Percentiles rank a stretch among this genome's conserved stretches.
These are phyloP conservation scores for Scaptomyza reducta DNA, from an alignment of 2,888 invertebrate species.

Conservation along the genomic window DNA sequence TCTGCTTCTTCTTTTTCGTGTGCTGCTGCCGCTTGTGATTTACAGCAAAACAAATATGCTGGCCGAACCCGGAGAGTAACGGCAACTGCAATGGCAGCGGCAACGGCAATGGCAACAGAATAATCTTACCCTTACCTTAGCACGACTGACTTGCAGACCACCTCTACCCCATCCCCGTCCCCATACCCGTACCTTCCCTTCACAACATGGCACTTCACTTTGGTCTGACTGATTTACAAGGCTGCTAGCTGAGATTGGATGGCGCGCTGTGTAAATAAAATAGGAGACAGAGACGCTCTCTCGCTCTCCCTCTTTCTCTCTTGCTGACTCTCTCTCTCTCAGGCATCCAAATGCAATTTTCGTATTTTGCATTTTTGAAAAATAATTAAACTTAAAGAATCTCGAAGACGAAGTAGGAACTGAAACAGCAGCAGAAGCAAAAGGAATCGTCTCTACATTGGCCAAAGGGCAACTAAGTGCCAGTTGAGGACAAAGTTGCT, in stretches of 20 bases:
- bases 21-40: constrained; percentile 69
- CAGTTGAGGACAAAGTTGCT: constrained; percentile 62
- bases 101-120: constrained; percentile 23
- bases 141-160: constrained; percentile 8
- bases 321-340: background rate
- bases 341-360: constrained; percentile 72
- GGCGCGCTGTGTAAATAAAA: constrained; percentile 79
- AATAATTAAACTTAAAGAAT: constrained; percentile 77
- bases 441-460: background rate
- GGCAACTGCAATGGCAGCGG: constrained; percentile 3
- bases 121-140: constrained; percentile 60
- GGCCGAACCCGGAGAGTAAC: constrained; percentile 29
- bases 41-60: constrained; percentile 81
- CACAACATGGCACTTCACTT: constrained; percentile 30
- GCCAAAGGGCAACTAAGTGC: constrained; percentile 31
- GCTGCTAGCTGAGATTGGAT: constrained; percentile 79
- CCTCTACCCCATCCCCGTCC: background rate
- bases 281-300: constrained; percentile 57
- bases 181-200: background rate
- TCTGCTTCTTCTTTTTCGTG: background rate
- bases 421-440: background rate
- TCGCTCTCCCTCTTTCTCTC: background rate
- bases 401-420: constrained; percentile 28
- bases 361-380: constrained; percentile 77
- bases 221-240: constrained; percentile 79